phyloP scores from a whole-genome alignment of 2,888 invertebrate species.

The Chrysotoxum bicinctum region DNA sequence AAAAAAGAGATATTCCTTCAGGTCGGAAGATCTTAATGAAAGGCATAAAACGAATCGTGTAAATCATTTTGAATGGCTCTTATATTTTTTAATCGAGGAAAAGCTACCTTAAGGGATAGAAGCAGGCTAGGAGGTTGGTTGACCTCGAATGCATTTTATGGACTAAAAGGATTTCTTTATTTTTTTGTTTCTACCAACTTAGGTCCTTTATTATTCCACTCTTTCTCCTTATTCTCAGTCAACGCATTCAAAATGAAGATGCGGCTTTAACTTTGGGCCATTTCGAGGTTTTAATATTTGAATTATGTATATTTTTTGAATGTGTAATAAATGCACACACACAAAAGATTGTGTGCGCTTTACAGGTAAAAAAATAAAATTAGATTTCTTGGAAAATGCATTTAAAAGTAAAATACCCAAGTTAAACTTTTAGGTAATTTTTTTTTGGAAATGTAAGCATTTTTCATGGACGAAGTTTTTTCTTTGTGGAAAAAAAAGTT shows the following conservation, averaged over 20 bases:
- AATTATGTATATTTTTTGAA: conserved; percentile 34
- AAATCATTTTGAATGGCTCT: conserved; percentile 58
- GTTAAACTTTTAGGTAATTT: too few relatives aligned
- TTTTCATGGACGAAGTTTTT: too few relatives aligned
- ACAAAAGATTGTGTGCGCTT: background rate
- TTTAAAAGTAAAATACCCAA: background rate
- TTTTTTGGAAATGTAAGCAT: too few relatives aligned
- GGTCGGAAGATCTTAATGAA: conserved; percentile 53
- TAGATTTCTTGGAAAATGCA: background rate
- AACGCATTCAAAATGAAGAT: conserved; percentile 23
- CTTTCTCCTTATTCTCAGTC: background rate
- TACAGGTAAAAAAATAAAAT: background rate
- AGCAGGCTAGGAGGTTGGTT: background rate
- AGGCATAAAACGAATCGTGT: conserved; percentile 63
- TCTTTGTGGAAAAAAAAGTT: too few relatives aligned
- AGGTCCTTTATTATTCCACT: background rate
- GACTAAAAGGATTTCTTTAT: conserved; percentile 40
- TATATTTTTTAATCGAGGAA: background rate
- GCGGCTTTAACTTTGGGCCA: conserved; percentile 44
- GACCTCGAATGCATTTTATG: conserved; percentile 59
- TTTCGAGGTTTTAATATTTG: conserved; percentile 37
- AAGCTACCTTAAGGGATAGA: background rate
- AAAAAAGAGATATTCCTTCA: conserved; percentile 27
- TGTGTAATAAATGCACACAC: background rate
- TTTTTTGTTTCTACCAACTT: background rate